Base-by-base conservation (phyloP, 2,113 vertebrate species). In the Eurypyga helias region DNA sequence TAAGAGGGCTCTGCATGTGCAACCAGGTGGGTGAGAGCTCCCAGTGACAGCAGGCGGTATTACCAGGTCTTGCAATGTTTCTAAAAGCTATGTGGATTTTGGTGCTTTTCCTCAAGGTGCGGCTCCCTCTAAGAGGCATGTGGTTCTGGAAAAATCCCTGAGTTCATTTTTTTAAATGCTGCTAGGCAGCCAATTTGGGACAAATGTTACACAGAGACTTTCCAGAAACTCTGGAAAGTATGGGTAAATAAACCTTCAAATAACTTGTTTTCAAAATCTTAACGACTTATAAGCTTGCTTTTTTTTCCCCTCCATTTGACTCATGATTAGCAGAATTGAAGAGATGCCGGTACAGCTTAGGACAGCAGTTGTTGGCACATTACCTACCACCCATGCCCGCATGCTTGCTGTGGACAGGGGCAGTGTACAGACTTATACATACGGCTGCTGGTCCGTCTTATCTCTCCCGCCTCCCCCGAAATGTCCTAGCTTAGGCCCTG, bases 391-490 rank as follows among this genome's bases (percentile, higher is more conserved):
- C 90, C 89, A 82, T 96, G 88, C 90, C 89, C 7, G 9, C 89
- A 90, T 91, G 72, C 72, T 91, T 91, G 77, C 7, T 89, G 57
- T 1, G 36, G 66, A 93, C 88, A 89, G 2, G 69, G 61, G 26
- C 54, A 0, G 0, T 15, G 81, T n/a, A 61, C 91, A 62, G 80
- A 51, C 67, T 83, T 33, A 60, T 0, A 81, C 73, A 61, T 26
- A 38, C 3, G 1, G 73, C 64, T 93, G 76, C 89, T 95, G 90
- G 57, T 45, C 89, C 33, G 46, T 58, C 77, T 93, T 69, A 36
- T 45, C 89, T 79, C 91, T 84, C 69, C 65, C 89, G 52, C 95
- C 96, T 93, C 91, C 96, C 96, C 96, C 66, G 19, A 96, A 96
- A 97, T 96, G 94, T 96, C 87, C 94, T 48, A 87, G 94, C 94